phyloP scores from a whole-genome alignment of 2,888 invertebrate genomes.

The Julus scanicus region DNA sequence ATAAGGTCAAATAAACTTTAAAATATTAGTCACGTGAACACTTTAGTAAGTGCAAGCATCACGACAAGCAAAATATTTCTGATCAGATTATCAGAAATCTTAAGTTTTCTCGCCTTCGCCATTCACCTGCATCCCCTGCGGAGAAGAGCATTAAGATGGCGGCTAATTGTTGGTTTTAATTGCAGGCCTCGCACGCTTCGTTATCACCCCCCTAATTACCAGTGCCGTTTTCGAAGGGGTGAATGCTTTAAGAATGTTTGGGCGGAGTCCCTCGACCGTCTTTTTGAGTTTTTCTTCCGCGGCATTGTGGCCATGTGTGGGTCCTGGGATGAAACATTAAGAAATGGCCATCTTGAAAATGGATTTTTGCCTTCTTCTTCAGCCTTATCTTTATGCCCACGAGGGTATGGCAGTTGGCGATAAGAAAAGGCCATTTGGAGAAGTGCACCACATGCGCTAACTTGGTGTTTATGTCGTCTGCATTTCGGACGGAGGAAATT shows the following conservation, averaged over 20 bases:
- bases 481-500: neutral
- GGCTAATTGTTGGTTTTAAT: neutral
- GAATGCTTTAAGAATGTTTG: conserved; percentile 1
- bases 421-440: conserved; percentile 50
- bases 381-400: conserved; percentile 37
- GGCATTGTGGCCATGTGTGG: neutral
- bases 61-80: no score
- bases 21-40: no score
- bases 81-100: no score
- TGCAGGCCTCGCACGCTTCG: neutral
- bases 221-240: neutral
- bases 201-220: neutral
- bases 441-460: conserved; percentile 41
- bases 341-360: neutral
- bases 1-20: no score
- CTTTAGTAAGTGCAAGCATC: no score
- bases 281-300: neutral
- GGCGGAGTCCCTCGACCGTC: neutral
- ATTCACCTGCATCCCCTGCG: no score
- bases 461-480: conserved; percentile 32
- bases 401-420: conserved; percentile 51
- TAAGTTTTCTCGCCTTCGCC: no score
- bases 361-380: conserved; percentile 31
- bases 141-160: neutral
- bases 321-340: neutral